phyloP scores from a whole-genome alignment of 2,888 invertebrate species.

The Lepidochrysops patricia region DNA sequence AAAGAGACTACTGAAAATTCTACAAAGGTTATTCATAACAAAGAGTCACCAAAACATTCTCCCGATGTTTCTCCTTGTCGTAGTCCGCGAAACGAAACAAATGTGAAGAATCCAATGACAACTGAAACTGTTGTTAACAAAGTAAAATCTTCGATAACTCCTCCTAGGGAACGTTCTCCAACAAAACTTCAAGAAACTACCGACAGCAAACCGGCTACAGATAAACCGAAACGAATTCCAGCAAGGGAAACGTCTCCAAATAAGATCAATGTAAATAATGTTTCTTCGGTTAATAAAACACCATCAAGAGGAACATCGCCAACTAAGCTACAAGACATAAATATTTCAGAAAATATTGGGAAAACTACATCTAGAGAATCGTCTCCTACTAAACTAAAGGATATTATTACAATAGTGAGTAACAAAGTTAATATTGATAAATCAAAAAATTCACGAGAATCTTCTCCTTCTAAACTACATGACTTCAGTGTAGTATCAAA shows the following conservation, averaged over 20 bases:
- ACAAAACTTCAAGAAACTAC: slow-evolving; percentile 18
- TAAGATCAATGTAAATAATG: background rate
- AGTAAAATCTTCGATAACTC: slow-evolving; percentile 14
- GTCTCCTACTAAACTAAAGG: slow-evolving; percentile 19
- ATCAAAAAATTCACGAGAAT: slow-evolving; percentile 9
- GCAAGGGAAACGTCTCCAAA: slow-evolving; percentile 19
- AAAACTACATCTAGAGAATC: slow-evolving; percentile 18
- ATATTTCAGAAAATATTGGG: slow-evolving; percentile 5
- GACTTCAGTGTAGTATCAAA: background rate
- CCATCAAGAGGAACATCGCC: background rate
- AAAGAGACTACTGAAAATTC: slow-evolving; percentile 30
- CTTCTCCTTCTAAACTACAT: background rate
- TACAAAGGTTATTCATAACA: slow-evolving; percentile 30
- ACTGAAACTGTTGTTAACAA: slow-evolving; percentile 1
- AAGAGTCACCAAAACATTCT: slow-evolving; percentile 33
- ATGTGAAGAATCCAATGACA: slow-evolving; percentile 35
- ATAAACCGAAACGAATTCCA: slow-evolving; percentile 15
- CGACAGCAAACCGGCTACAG: slow-evolving; percentile 5
- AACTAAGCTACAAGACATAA: background rate
- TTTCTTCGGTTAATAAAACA: background rate
- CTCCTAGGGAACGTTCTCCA: slow-evolving; percentile 19
- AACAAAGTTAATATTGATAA: background rate
- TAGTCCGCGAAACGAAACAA: slow-evolving; percentile 41
- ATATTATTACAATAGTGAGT: background rate
- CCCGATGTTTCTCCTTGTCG: slow-evolving; percentile 45